Conservation (phyloP, 2,888 invertebrate species). For the Spatulosminthurus flaviceps region DNA sequence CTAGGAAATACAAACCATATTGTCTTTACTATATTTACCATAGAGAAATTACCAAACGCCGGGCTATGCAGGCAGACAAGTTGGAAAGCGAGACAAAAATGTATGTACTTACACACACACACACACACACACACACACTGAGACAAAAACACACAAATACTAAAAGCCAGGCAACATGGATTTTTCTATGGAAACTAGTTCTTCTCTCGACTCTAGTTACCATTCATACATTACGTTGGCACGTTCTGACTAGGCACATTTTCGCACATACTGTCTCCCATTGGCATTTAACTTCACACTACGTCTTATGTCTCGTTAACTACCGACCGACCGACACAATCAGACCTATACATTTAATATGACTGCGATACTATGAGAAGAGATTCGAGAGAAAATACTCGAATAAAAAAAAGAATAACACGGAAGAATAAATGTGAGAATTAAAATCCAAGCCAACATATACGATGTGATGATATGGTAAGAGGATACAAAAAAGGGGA, state of each 20-base stretch:
- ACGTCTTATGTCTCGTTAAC: background rate
- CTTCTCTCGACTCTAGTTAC: background rate
- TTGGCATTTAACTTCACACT: conserved; percentile 1
- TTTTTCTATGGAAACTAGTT: background rate
- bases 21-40: background rate
- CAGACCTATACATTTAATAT: no score
- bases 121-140: no score
- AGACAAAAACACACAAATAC: no score
- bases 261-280: background rate
- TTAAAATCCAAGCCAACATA: no score
- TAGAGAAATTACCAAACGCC: background rate
- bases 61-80: background rate
- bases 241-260: background rate
- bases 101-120: no score
- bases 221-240: conserved; percentile 18
- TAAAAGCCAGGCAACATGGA: no score
- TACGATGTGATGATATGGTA: no score
- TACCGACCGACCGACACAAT: background rate
- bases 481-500: background rate
- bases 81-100: background rate
- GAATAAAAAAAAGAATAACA: no score
- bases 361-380: no score
- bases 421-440: no score
- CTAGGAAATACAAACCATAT: no score
- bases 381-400: no score